phyloP scores from a whole-genome alignment of 2,888 invertebrate genomes.

The Choristoneura rosaceana region DNA sequence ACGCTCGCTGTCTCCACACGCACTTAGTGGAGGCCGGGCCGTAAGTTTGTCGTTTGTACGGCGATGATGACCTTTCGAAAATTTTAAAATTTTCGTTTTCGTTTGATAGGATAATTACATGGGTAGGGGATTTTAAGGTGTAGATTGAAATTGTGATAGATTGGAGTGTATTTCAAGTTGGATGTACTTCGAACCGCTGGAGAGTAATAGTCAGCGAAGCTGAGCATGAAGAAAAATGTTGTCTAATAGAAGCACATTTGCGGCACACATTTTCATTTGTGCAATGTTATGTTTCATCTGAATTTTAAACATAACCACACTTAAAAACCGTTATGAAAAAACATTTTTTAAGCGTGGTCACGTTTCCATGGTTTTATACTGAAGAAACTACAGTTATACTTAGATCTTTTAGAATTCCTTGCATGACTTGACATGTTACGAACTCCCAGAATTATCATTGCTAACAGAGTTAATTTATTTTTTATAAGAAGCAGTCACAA shows the following conservation, averaged over 20 bases:
- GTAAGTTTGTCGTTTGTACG: slow-evolving; percentile 57
- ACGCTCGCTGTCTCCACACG: too few relatives aligned
- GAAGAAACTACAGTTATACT: too few relatives aligned
- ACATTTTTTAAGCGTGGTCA: too few relatives aligned
- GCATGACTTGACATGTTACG: neutral
- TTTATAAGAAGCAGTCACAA: neutral
- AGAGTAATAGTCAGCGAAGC: neutral
- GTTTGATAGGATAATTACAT: slow-evolving; percentile 21
- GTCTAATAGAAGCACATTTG: too few relatives aligned
- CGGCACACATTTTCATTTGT: too few relatives aligned
- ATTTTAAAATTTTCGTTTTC: slow-evolving; percentile 47
- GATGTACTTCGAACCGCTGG: neutral
- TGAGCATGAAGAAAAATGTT: too few relatives aligned
- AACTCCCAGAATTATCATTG: neutral
- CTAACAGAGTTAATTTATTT: neutral
- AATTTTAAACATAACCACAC: too few relatives aligned
- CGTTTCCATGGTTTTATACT: too few relatives aligned
- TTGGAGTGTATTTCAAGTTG: neutral
- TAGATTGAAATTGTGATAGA: neutral
- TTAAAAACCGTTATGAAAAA: too few relatives aligned
- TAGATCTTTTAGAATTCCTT: too few relatives aligned
- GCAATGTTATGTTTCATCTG: too few relatives aligned
- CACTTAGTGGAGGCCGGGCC: too few relatives aligned
- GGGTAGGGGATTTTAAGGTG: neutral
- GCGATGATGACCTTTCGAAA: slow-evolving; percentile 67